Evolutionary conservation across 2,888 invertebrate genomes (phyloP), one percentile per base, ranked within the genome.

Genomic region (Lumbricus terrestris): DNA sequence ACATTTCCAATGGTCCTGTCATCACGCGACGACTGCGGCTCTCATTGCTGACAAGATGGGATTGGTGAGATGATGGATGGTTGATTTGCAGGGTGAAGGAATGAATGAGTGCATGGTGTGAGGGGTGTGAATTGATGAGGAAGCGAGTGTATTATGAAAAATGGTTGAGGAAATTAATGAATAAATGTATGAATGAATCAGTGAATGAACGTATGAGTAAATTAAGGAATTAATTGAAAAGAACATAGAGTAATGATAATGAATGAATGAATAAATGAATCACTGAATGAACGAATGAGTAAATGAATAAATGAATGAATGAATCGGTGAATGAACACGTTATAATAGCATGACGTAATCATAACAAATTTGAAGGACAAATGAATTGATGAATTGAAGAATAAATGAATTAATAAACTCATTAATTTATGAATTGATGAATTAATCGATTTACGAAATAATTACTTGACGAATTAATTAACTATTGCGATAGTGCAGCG

Each of bases 1-100:
- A 5, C 92, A 92, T 89, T 92, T 92, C 90, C 91, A 91, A 23
- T 92, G 91, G 92, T 90, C 90, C 0, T 85, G 85, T 23, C 34
- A 85, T 37, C 85, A 85, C 85, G n/a, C n/a, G n/a, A n/a, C n/a
- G n/a, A 85, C 85, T 6, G 16, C 37, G 16, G 20, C 85, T 3
- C 85, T 85, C 20, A 85, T 85, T 20, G 18, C 85, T 4, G 85
- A 85, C 85, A 34, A 37, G 85, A 16, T 85, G 35, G 33, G 54
- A 54, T 29, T 6, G 54, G 69, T 69, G 29, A 69, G 69, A 29
- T 8, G 8, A 69, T 8, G 54, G 18, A 18, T 6, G 2, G 3
- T 16, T 13, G 47, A 47, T 18, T 16, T 5, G 15, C 20, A 1
- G 69, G 16, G n/a, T 69, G 13, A 69, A 69, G 5, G 69, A 69